Conservation (phyloP, 2,888 invertebrate genomes). For the Lithophane leautieri region DNA sequence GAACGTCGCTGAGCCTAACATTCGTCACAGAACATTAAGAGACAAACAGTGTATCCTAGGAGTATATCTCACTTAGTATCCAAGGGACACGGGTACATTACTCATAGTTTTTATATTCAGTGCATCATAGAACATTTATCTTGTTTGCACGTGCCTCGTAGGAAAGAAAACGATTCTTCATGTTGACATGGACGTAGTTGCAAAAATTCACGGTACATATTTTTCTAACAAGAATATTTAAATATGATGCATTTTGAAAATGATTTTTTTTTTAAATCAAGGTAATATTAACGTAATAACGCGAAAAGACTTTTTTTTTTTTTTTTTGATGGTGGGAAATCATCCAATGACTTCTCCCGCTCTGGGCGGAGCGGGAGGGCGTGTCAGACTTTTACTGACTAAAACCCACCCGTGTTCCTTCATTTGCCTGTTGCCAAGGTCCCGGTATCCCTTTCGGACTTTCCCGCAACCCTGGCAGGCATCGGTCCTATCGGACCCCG, state of each 20-base stretch:
- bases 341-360: no score
- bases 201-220: background rate
- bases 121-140: slow-evolving; percentile 44
- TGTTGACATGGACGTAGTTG: background rate
- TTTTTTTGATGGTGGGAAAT: no score
- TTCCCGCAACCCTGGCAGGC: no score
- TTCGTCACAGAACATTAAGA: slow-evolving; percentile 30
- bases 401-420: no score
- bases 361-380: no score
- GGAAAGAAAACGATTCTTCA: slow-evolving; percentile 39
- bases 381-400: no score
- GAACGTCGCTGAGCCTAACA: background rate
- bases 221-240: slow-evolving; percentile 6
- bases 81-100: slow-evolving; percentile 10
- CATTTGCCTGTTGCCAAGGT: no score
- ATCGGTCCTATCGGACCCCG: no score
- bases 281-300: no score
- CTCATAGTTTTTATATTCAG: slow-evolving; percentile 39
- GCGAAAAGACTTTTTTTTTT: no score
- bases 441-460: no score
- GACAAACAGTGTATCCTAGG: slow-evolving; percentile 2
- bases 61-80: slow-evolving; percentile 9
- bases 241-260: background rate
- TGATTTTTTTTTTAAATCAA: background rate
- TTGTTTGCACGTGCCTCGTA: slow-evolving; percentile 18